Evolutionary conservation across 2,888 invertebrate species (phyloP).

Genomic region (Habroteleia sp.): DNA sequence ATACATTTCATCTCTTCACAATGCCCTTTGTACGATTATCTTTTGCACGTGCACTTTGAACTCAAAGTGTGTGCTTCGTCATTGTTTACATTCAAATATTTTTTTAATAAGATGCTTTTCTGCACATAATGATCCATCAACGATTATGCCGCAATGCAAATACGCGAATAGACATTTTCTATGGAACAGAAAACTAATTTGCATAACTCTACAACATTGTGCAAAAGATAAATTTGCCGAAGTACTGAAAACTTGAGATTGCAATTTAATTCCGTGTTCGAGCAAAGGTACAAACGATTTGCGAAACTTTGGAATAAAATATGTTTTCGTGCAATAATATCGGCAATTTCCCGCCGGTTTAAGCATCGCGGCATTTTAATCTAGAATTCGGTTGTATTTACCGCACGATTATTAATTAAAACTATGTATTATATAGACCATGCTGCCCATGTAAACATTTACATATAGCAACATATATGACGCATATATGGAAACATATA

Average conservation of each 20-base stretch:
- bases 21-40: no score
- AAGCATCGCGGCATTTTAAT: conserved; percentile 12
- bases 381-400: no score
- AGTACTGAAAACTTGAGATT: conserved; percentile 36
- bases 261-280: conserved; percentile 30
- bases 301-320: conserved; percentile 17
- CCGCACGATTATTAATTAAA: conserved; percentile 32
- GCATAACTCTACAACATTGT: conserved; percentile 21
- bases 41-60: no score
- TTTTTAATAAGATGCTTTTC: no score
- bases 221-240: conserved; percentile 30
- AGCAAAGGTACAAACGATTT: conserved; percentile 2
- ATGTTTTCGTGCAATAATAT: conserved; percentile 23
- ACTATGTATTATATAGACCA: conserved; percentile 26
- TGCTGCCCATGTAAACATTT: no score
- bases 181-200: conserved; percentile 29
- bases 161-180: conserved; percentile 21
- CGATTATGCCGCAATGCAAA: conserved; percentile 31
- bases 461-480: no score
- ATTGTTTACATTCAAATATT: no score
- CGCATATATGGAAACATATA: no score
- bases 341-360: conserved; percentile 1
- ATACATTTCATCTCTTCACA: no score
- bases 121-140: conserved; percentile 7
- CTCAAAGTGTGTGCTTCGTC: no score